Evolutionary conservation across 2,888 invertebrate species (phyloP), one percentile per base, ranked within the genome.

Genomic region (Spialia ferax): DNA sequence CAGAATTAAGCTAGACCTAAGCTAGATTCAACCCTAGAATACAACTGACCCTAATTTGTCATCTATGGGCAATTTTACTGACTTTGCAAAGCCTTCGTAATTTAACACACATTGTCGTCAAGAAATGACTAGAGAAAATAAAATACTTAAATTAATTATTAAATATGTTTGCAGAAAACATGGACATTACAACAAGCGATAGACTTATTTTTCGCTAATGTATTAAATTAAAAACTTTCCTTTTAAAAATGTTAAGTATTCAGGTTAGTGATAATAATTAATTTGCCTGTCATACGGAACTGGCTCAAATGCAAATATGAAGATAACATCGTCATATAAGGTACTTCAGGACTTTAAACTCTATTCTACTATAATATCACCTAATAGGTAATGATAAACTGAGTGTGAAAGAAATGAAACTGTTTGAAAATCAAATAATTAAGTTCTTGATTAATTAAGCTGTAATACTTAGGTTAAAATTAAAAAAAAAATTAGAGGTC

Each of bases 1-100:
- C 57, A 50, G 38, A 65, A 65, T 59, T 35, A 52, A 52, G 50
- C 64, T n/a, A n/a, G n/a, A n/a, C n/a, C n/a, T n/a, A n/a, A n/a
- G 55, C 45, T 56, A n/a, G 10, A 55, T 29, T 22, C 56, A 48
- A n/a, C 64, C 64, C 35, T 57, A n/a, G 32, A 8, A 35, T 64
- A 50, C 15, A n/a, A 18, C 18, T n/a, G 38, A 59, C 64, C 64
- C 57, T 65, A 57, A 59, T 65, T 65, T 22, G 26, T 50, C 35
- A 65, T 35, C 22, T 11, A 38, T n/a, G 20, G 18, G 48, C 50
- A 22, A 52, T 62, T 62, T 52, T 11, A 32, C 32, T 22, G 50
- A 22, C 35, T 52, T 29, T n/a, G 22, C 57, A 57, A 29, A 20
- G 32, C 20, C 7, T 32, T 57, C 15, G 18, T 10, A n/a, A 29